phyloP scores from a whole-genome alignment of 1,140 invertebrate genomes.

The Trachelipus rathkii region DNA sequence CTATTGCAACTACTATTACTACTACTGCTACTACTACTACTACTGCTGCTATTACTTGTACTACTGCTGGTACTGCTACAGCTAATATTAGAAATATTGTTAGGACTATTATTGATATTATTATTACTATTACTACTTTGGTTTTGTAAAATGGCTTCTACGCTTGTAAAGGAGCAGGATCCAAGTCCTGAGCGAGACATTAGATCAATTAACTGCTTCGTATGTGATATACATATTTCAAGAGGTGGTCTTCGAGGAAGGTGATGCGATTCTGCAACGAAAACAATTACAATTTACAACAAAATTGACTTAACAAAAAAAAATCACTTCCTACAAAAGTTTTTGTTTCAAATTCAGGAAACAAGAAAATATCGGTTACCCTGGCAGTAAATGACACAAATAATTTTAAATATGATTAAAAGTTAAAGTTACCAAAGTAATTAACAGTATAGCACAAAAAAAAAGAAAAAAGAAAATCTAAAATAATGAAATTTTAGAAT shows the following conservation, averaged over 20 bases:
- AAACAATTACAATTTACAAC: background rate
- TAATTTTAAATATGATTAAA: no score
- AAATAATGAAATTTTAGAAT: no score
- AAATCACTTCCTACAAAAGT: no score
- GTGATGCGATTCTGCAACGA: conserved; percentile 17
- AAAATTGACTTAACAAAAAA: no score
- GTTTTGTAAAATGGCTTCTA: conserved; percentile 1
- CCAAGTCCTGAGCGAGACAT: conserved; percentile 86
- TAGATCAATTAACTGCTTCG: conserved; percentile 76
- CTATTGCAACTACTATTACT: background rate
- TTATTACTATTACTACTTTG: conserved; percentile 3
- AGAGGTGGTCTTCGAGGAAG: conserved; percentile 80
- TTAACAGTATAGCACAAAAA: no score
- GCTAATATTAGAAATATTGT: no score
- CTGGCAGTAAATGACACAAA: no score
- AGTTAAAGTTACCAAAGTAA: no score
- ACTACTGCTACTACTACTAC: conserved; percentile 1
- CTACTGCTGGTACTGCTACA: no score
- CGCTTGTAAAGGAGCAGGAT: conserved; percentile 73
- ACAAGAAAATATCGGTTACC: no score
- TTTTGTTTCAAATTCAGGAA: no score
- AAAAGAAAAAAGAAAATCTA: no score
- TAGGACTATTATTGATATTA: background rate
- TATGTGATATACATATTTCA: conserved; percentile 84
- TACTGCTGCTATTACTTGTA: background rate